A percentile compares a stretch with the other conserved stretches of the same genome.
Evolutionary conservation across 2,797 vertebrate species (phyloP).

Genomic region (Artibeus lituratus): DNA sequence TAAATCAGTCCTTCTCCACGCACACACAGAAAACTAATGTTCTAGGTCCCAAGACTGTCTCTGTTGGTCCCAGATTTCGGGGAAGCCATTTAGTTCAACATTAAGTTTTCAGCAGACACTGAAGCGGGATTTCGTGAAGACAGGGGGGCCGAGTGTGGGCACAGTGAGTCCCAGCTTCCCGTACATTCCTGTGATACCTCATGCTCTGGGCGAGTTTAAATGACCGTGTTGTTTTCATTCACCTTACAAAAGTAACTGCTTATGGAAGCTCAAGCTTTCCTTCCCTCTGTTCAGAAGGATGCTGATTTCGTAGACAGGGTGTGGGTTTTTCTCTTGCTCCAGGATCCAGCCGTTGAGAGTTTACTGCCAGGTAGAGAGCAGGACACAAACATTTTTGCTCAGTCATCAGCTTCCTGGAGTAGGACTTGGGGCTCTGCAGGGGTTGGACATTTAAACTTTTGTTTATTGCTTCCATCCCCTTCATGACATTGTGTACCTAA

Average conservation of each 20-base stretch:
- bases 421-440: not conserved
- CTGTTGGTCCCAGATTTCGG: not conserved
- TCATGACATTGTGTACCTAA: not conserved
- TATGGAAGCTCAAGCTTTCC: not conserved
- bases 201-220: not conserved
- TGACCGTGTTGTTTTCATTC: not conserved
- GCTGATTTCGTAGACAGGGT: not conserved
- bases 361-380: not conserved
- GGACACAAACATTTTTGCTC: not conserved
- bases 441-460: too few relatives aligned
- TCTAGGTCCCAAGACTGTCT: not conserved
- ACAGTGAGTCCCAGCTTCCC: not conserved
- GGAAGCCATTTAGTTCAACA: conserved; percentile 35
- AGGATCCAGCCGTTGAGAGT: not conserved
- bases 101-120: conserved; percentile 33
- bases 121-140: not conserved
- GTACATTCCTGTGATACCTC: not conserved
- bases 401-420: not conserved
- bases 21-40: conserved; percentile 18
- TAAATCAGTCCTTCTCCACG: conserved; percentile 10
- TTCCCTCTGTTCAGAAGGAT: not conserved
- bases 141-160: not conserved
- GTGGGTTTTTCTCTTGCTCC: not conserved
- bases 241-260: not conserved
- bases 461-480: not conserved